These are phyloP conservation scores for Chaitophorus viminalis DNA, from an alignment of 2,888 invertebrate species.

Conservation along the genomic window DNA sequence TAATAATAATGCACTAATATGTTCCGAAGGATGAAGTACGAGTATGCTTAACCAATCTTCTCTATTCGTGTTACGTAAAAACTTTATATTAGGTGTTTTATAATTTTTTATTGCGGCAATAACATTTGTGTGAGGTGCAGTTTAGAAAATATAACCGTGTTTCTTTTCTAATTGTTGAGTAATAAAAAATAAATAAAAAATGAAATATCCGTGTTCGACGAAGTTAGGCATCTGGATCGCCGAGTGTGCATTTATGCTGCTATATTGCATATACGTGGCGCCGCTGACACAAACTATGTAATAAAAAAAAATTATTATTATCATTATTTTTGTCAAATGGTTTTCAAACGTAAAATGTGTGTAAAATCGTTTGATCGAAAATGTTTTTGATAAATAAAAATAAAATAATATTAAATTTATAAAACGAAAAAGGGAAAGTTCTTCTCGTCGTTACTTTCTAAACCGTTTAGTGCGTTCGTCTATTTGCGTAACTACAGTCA, in stretches of 20 bases:
- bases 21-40: too few relatives aligned
- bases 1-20: too few relatives aligned
- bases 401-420: not conserved
- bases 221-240: conserved; percentile 11
- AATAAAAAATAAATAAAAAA: too few relatives aligned
- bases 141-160: not conserved
- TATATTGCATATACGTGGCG: conserved; percentile 48
- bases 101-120: too few relatives aligned
- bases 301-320: not conserved
- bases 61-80: too few relatives aligned
- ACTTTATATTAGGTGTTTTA: too few relatives aligned
- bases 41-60: too few relatives aligned
- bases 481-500: conserved; percentile 34
- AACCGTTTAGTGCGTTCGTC: conserved; percentile 6
- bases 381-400: not conserved
- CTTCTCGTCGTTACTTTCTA: not conserved
- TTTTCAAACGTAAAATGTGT: not conserved
- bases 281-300: not conserved
- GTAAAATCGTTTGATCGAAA: not conserved
- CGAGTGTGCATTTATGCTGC: conserved; percentile 12
- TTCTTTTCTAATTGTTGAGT: not conserved
- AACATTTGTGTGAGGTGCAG: not conserved
- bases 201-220: not conserved
- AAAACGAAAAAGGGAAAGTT: not conserved
- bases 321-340: not conserved